Conservation (phyloP, 2,888 invertebrate genomes). For the Drosophila birchii region DNA sequence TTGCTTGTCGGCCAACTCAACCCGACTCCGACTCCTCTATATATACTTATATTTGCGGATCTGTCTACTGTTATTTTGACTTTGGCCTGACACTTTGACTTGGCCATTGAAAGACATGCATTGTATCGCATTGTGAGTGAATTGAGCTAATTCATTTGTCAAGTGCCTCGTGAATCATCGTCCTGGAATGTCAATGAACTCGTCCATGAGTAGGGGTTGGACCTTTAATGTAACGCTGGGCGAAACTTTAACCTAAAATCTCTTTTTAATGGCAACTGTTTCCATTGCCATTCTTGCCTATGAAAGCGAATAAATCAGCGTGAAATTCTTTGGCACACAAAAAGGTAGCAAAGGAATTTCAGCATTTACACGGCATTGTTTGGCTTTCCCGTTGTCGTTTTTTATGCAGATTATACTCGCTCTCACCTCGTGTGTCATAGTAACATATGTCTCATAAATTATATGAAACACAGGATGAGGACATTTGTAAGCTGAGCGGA, state of each 20-base stretch:
- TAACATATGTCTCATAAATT: conserved; percentile 78
- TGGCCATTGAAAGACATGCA: conserved; percentile 77
- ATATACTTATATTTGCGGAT: conserved; percentile 21
- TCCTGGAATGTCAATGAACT: conserved; percentile 48
- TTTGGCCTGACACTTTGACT: conserved; percentile 78
- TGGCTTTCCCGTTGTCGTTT: conserved; percentile 32
- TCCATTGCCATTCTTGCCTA: conserved; percentile 1
- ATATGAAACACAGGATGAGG: conserved; percentile 38
- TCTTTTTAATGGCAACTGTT: conserved; percentile 10
- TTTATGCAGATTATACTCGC: conserved; percentile 40
- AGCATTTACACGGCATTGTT: conserved; percentile 61
- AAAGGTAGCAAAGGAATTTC: conserved; percentile 62
- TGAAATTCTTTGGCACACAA: conserved; percentile 61
- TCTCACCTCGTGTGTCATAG: conserved; percentile 41
- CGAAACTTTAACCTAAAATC: not conserved
- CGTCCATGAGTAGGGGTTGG: not conserved
- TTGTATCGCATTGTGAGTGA: conserved; percentile 62
- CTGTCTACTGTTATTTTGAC: conserved; percentile 69
- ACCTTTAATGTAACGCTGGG: not conserved
- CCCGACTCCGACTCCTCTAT: conserved; percentile 2
- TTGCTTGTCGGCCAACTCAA: conserved; percentile 38
- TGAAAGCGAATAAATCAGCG: conserved; percentile 72
- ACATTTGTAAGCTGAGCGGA: conserved; percentile 40
- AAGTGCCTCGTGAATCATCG: conserved; percentile 75
- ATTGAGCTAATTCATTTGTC: conserved; percentile 79